These are phyloP conservation scores for Chrosomus eos DNA, from an alignment of 2,797 vertebrate species.

Conservation along the genomic window DNA sequence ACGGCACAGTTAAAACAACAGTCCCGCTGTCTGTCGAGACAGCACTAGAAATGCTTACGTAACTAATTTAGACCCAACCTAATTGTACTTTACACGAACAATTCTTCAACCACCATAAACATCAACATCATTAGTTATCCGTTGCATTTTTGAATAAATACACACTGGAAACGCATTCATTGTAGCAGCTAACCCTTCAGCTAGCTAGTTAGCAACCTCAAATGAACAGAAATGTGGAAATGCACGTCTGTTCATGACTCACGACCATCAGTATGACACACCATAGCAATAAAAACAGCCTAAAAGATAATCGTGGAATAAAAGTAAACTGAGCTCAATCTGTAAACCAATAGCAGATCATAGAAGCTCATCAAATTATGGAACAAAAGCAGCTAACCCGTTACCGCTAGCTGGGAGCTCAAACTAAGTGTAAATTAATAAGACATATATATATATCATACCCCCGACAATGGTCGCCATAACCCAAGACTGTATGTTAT, in stretches of 20 bases:
- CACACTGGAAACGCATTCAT: not conserved
- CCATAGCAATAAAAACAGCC: not conserved
- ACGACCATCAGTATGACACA: not conserved
- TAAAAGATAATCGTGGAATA: not conserved
- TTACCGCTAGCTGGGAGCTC: conserved; percentile 21
- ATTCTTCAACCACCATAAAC: not conserved
- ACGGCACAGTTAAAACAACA: not conserved
- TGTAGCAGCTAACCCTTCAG: not conserved
- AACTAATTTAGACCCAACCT: not conserved
- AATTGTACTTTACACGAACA: not conserved
- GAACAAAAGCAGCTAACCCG: conserved; percentile 22
- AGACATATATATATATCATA: conserved; percentile 62
- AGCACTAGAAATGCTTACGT: not conserved
- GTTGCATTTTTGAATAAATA: not conserved
- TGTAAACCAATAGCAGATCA: not conserved
- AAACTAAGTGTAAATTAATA: conserved; percentile 32
- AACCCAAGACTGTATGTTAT: conserved; percentile 58
- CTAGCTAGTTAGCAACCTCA: conserved; percentile 13
- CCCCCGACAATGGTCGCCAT: conserved; percentile 78
- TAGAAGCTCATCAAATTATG: not conserved
- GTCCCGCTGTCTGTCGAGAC: not conserved
- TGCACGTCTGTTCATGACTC: not conserved
- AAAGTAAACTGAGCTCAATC: no score
- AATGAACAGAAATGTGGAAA: not conserved
- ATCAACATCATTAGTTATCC: not conserved